phyloP scores from a whole-genome alignment of 2,797 vertebrate species.

The Rallus crepitans region DNA sequence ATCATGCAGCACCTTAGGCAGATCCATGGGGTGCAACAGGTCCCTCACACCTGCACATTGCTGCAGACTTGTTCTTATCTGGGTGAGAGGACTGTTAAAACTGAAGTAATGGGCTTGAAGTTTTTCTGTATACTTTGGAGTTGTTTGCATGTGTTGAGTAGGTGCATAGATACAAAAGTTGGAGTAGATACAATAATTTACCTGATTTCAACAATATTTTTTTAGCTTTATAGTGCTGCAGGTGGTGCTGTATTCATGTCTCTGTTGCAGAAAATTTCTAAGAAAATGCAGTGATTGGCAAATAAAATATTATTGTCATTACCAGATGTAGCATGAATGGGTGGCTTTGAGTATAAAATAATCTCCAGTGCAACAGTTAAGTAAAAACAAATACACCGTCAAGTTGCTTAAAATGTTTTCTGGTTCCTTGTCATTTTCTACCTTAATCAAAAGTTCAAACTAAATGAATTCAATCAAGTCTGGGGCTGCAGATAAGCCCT shows the following conservation, averaged over 20 bases:
- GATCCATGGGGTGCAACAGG: fast-evolving
- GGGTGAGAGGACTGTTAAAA: not conserved
- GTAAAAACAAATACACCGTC: constrained; percentile 38
- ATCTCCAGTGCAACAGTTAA: constrained; percentile 1
- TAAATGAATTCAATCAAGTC: not conserved
- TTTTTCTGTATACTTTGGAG: not conserved
- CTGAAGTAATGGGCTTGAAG: not conserved
- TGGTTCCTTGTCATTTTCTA: constrained; percentile 36
- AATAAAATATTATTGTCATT: constrained; percentile 32
- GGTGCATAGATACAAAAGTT: not conserved
- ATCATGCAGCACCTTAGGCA: not conserved
- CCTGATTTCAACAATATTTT: not conserved
- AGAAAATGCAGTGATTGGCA: not conserved
- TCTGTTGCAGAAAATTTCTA: not conserved
- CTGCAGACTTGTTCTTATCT: not conserved
- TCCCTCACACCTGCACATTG: not conserved
- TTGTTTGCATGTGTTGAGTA: not conserved
- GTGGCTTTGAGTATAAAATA: not conserved
- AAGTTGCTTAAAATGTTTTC: constrained; percentile 19
- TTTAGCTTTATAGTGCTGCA: not conserved
- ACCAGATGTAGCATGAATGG: constrained; percentile 19
- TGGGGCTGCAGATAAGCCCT: not conserved
- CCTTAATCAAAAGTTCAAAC: constrained; percentile 30
- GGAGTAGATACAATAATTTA: not conserved
- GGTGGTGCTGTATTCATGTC: not conserved